Evolutionary conservation across 2,888 invertebrate genomes (phyloP).

Genomic region (Cantharis nigra): DNA sequence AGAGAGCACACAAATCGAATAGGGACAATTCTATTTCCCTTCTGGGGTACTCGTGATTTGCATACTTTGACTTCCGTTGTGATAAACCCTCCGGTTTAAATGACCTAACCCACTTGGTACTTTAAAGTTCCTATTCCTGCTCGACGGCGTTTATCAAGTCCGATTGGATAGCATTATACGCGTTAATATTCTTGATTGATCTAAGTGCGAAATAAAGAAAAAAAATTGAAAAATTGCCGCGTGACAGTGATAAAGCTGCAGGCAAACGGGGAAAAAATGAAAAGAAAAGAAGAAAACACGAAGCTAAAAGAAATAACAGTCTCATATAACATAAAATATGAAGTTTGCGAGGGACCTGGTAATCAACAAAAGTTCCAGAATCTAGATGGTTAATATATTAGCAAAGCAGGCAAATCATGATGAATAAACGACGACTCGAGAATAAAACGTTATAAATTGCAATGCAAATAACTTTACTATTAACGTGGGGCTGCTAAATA

Average conservation of each 20-base stretch:
- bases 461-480: conserved; percentile 12
- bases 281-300: not conserved
- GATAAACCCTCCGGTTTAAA: conserved; percentile 27
- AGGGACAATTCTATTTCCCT: conserved; percentile 31
- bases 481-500: not conserved
- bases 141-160: conserved; percentile 21
- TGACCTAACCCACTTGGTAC: conserved; percentile 17
- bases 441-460: conserved; percentile 10
- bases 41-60: conserved; percentile 23
- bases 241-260: conserved; percentile 12
- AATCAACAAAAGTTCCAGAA: conserved; percentile 7
- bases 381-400: conserved; percentile 17
- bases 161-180: not conserved
- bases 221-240: conserved; percentile 6
- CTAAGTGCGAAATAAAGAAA: not conserved
- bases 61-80: conserved; percentile 31
- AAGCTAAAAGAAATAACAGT: conserved; percentile 9
- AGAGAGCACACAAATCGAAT: conserved; percentile 23
- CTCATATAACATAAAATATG: conserved; percentile 20
- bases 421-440: conserved; percentile 13
- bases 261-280: not conserved
- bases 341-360: conserved; percentile 5
- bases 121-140: conserved; percentile 10
- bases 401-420: conserved; percentile 17
- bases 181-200: not conserved